Evolutionary conservation across 2,113 vertebrate genomes (phyloP).

Genomic region (Megaceryle maxima): DNA sequence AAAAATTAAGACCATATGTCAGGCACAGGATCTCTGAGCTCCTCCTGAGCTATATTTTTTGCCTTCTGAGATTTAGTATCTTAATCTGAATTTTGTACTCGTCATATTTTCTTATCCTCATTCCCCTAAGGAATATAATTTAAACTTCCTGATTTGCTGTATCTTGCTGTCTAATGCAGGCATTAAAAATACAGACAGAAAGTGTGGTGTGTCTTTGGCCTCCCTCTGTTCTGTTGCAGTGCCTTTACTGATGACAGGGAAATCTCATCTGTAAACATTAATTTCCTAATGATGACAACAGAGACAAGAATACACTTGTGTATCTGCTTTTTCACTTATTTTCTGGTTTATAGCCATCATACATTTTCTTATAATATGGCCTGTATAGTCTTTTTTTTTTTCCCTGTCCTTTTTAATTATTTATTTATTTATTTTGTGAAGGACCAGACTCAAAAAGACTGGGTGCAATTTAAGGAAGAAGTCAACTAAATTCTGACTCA

Average conservation of each 20-base stretch:
- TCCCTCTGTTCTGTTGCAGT: not conserved
- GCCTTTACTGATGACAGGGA: not conserved
- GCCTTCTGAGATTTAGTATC: not conserved
- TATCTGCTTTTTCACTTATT: not conserved
- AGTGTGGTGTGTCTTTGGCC: not conserved
- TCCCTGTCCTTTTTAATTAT: too few species aligned
- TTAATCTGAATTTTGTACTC: too few species aligned
- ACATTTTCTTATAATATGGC: not conserved
- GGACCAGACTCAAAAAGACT: not conserved
- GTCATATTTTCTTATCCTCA: not conserved
- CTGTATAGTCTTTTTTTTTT: not conserved
- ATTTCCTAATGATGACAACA: not conserved
- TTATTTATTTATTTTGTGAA: not conserved
- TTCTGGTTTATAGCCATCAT: not conserved
- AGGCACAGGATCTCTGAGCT: not conserved
- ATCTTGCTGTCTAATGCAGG: not conserved
- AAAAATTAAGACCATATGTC: not conserved
- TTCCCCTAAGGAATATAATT: not conserved
- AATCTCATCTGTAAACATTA: not conserved
- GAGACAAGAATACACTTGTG: not conserved
- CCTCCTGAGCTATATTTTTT: not conserved
- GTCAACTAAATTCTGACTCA: not conserved
- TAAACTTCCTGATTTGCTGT: not conserved
- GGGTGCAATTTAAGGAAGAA: not conserved
- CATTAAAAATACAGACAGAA: not conserved